Evolutionary conservation across 1,140 invertebrate species (phyloP).

Genomic region (Epicauta chinensis): DNA sequence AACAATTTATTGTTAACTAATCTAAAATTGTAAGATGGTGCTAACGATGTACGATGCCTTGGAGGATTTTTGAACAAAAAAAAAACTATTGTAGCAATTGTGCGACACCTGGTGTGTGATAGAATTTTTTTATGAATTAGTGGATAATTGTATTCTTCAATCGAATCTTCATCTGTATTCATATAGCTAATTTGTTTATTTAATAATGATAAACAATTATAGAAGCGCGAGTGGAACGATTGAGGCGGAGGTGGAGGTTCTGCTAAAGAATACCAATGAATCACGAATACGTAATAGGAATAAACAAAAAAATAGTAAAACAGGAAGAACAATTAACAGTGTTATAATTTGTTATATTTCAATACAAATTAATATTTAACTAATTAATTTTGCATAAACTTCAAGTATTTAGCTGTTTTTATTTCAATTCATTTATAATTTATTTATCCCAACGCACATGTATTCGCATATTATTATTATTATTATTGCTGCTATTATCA

Average conservation of each 20-base stretch:
- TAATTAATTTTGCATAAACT: too few relatives aligned
- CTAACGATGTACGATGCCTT: slow-evolving; percentile 36
- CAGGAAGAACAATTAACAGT: too few relatives aligned
- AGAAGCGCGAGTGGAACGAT: neutral
- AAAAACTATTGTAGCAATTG: slow-evolving; percentile 17
- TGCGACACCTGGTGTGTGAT: slow-evolving; percentile 25
- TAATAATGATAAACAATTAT: neutral
- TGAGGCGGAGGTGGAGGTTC: too few relatives aligned
- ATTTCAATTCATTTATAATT: neutral
- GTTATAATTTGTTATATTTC: too few relatives aligned
- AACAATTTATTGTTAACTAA: slow-evolving; percentile 38
- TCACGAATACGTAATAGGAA: too few relatives aligned
- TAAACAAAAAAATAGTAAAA: too few relatives aligned
- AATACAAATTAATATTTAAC: too few relatives aligned
- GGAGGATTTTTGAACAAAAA: too few relatives aligned
- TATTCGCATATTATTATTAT: slow-evolving; percentile 21
- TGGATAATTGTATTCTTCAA: neutral
- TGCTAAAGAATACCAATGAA: too few relatives aligned
- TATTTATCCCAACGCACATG: neutral
- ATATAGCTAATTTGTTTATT: neutral
- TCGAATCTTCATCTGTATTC: neutral
- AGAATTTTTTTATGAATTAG: neutral
- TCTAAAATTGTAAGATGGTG: slow-evolving; percentile 37
- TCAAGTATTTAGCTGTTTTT: neutral
- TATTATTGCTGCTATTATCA: too few relatives aligned